These are phyloP conservation scores for Carassius auratus DNA, from an alignment of 2,113 vertebrate species.

Conservation along the genomic window DNA sequence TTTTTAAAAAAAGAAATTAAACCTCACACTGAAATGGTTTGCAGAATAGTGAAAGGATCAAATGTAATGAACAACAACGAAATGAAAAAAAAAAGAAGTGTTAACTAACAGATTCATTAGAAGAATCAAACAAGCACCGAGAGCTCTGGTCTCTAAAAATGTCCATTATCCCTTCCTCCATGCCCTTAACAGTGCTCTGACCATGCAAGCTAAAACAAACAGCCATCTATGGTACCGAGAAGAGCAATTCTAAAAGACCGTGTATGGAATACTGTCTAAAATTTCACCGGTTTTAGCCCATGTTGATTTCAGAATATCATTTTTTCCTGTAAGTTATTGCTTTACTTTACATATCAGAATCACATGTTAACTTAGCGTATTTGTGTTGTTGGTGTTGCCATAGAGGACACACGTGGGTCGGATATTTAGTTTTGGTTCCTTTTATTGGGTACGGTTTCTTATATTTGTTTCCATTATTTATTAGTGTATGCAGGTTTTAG, in stretches of 20 bases:
- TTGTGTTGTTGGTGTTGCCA: slow-evolving; percentile 84
- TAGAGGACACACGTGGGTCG: slow-evolving; percentile 81
- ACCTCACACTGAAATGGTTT: slow-evolving; percentile 82
- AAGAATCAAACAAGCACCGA: slow-evolving; percentile 69
- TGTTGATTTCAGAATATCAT: slow-evolving; percentile 77
- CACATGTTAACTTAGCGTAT: slow-evolving; percentile 82
- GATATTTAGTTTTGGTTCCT: slow-evolving; percentile 78
- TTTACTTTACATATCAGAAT: slow-evolving; percentile 81
- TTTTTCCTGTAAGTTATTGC: slow-evolving; percentile 79
- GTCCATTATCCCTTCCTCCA: slow-evolving; percentile 75
- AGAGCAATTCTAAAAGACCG: slow-evolving; percentile 72
- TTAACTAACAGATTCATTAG: slow-evolving; percentile 66
- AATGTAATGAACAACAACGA: slow-evolving; percentile 63
- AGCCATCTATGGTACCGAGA: slow-evolving; percentile 70
- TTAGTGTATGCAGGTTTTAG: slow-evolving; percentile 86
- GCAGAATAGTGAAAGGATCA: slow-evolving; percentile 77
- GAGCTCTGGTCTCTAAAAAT: slow-evolving; percentile 74
- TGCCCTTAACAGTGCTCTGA: slow-evolving; percentile 75
- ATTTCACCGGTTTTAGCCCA: slow-evolving; percentile 82
- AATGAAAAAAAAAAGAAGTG: slow-evolving; percentile 57
- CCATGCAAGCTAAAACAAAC: slow-evolving; percentile 72
- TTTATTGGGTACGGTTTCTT: slow-evolving; percentile 78
- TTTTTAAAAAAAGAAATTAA: slow-evolving; percentile 85
- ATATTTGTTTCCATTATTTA: slow-evolving; percentile 79
- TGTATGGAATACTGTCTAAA: slow-evolving; percentile 80